Conservation (phyloP, 2,113 vertebrate genomes). For the Rhinichthys klamathensis region DNA sequence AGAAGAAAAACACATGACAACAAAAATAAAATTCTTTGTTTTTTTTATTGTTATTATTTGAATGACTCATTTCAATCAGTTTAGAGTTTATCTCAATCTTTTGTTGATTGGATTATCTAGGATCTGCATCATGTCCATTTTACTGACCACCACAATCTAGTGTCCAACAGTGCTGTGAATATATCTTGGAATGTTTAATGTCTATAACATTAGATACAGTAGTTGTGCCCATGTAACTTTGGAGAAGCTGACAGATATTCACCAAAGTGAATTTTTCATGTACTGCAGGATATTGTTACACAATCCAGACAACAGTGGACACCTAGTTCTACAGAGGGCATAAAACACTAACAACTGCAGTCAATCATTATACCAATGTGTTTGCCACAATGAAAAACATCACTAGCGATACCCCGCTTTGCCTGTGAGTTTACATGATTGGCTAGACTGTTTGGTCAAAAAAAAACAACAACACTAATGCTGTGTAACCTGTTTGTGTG, state of each 20-base stretch:
- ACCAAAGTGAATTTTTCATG: slow-evolving; percentile 11
- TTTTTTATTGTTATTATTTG: not conserved
- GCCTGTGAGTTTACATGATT: slow-evolving; percentile 22
- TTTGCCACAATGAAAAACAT: slow-evolving; percentile 25
- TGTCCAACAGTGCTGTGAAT: slow-evolving; percentile 23
- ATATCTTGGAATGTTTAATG: slow-evolving; percentile 28
- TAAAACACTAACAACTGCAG: slow-evolving; percentile 21
- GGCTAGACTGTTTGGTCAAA: slow-evolving; percentile 6
- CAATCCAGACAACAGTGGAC: slow-evolving; percentile 30
- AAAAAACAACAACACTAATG: slow-evolving; percentile 18
- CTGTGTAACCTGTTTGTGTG: slow-evolving; percentile 41
- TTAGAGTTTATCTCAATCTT: not conserved
- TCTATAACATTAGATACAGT: slow-evolving; percentile 37
- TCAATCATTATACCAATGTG: slow-evolving; percentile 21
- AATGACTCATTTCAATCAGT: slow-evolving; percentile 20
- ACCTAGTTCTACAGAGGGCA: slow-evolving; percentile 7
- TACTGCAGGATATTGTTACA: slow-evolving; percentile 23
- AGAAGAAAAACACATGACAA: not conserved
- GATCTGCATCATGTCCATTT: not conserved
- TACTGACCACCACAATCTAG: not conserved
- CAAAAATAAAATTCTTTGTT: not conserved
- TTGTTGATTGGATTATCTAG: not conserved
- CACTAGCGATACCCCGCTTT: slow-evolving; percentile 1
- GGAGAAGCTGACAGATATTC: slow-evolving; percentile 24
- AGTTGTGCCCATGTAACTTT: slow-evolving; percentile 42